phyloP scores from a whole-genome alignment of 2,113 vertebrate genomes.

The Antigone vipio region DNA sequence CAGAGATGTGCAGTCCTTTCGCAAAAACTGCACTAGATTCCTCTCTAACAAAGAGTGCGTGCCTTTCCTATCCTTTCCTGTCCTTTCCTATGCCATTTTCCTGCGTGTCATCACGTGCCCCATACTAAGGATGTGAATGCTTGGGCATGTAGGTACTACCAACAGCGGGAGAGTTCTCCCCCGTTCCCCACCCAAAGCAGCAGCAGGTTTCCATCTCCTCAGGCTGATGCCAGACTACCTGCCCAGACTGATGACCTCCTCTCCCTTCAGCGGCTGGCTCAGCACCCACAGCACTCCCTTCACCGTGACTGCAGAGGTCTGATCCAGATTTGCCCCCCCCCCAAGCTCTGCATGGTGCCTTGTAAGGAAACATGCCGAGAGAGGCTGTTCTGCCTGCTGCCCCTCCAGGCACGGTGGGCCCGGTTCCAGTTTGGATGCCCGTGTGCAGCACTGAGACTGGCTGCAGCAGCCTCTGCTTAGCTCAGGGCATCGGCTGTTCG shows the following conservation, averaged over 20 bases:
- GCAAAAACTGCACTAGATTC: not conserved
- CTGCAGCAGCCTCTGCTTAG: not conserved
- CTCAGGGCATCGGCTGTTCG: not conserved
- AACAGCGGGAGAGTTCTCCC: rapidly evolving
- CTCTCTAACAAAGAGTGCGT: not conserved
- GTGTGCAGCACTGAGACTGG: not conserved
- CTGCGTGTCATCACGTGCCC: not conserved
- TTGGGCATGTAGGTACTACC: not conserved
- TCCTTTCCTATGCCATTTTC: not conserved
- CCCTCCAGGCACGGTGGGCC: not conserved
- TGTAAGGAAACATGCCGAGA: not conserved
- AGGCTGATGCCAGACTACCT: not conserved
- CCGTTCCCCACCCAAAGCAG: not conserved
- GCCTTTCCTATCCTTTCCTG: not conserved
- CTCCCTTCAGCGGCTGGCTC: not conserved
- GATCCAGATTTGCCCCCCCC: not conserved
- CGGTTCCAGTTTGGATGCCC: not conserved
- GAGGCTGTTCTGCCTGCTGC: not conserved
- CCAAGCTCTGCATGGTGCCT: not conserved
- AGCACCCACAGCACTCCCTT: not conserved
- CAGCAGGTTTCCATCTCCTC: not conserved
- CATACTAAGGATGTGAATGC: not conserved
- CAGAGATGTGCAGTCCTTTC: not conserved
- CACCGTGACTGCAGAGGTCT: rapidly evolving
- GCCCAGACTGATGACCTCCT: not conserved